Evolutionary conservation across 2,797 vertebrate species (phyloP).

Genomic region (Gadopsis bispinosus): DNA sequence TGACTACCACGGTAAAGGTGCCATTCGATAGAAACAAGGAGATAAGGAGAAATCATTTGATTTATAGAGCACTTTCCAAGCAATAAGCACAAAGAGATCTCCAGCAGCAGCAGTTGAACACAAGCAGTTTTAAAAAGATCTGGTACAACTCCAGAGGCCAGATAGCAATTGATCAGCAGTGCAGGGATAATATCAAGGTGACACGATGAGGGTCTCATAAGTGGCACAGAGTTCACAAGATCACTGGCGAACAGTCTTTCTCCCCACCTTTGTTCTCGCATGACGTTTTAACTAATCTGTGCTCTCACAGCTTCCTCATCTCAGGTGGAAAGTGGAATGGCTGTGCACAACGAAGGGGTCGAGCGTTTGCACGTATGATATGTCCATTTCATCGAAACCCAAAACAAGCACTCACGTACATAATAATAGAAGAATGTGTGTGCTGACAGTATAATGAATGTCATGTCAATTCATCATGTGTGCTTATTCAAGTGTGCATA

Average conservation of each 20-base stretch:
- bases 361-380: background rate
- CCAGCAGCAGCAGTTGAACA: too few species aligned
- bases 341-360: background rate
- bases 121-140: too few species aligned
- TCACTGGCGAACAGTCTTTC: background rate
- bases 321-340: background rate
- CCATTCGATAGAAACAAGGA: conserved; percentile 9
- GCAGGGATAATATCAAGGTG: too few species aligned
- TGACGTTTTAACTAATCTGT: background rate
- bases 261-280: background rate
- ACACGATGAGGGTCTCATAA: too few species aligned
- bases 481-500: conserved; percentile 26
- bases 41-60: background rate
- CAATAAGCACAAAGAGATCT: too few species aligned
- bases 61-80: too few species aligned
- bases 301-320: background rate
- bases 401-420: background rate
- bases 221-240: too few species aligned
- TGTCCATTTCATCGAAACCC: background rate
- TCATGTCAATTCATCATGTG: conserved; percentile 12
- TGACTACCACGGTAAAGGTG: conserved; percentile 19
- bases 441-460: conserved; percentile 14
- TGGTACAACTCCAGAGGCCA: too few species aligned
- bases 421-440: conserved; percentile 12
- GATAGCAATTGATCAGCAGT: too few species aligned